Conservation (phyloP, 2,113 vertebrate genomes). For the Sorex fumeus region DNA sequence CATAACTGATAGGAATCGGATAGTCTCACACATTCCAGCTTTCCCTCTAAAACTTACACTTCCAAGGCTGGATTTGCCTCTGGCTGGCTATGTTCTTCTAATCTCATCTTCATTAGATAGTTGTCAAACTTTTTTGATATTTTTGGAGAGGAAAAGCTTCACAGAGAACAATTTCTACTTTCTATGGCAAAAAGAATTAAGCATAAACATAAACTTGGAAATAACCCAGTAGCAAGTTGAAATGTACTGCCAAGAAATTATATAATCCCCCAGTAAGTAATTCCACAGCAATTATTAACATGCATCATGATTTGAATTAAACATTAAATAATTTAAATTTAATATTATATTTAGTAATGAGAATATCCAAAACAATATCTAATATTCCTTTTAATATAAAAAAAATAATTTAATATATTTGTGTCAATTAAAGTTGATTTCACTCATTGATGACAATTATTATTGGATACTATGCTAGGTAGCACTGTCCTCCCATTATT, state of each 20-base stretch:
- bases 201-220: neutral
- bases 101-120: neutral
- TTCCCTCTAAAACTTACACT: neutral
- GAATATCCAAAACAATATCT: neutral
- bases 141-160: neutral
- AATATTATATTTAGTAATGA: neutral
- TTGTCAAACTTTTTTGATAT: neutral
- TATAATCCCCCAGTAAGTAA: neutral
- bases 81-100: neutral
- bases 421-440: neutral
- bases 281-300: neutral
- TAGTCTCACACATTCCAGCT: neutral
- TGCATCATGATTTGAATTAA: neutral
- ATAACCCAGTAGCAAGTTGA: slow-evolving; percentile 3
- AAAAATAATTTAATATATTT: neutral
- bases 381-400: neutral
- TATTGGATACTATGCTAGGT: too few species aligned
- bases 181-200: neutral
- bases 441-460: too few species aligned
- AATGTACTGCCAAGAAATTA: neutral
- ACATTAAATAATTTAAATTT: neutral
- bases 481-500: too few species aligned
- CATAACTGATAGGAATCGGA: neutral
- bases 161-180: neutral
- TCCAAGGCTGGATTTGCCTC: neutral